A percentile compares a stretch with the other conserved stretches of the same genome.
Conservation (phyloP, 2,888 invertebrate species). For the Caenorhabditis afra region DNA sequence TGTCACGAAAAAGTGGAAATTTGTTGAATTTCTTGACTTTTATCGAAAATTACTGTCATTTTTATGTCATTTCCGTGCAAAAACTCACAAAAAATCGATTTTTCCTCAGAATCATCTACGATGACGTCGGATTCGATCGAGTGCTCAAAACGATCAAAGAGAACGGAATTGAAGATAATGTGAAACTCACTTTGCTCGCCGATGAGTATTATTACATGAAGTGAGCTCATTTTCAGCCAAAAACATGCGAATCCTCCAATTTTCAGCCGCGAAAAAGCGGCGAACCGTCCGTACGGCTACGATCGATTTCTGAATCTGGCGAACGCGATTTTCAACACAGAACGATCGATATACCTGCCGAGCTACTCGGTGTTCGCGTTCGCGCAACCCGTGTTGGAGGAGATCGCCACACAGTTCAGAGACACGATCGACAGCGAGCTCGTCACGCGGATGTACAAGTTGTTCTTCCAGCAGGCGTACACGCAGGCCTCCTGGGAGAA, state of each 20-base stretch:
- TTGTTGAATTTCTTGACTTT: no score
- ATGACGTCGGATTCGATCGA: slow-evolving; percentile 60
- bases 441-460: slow-evolving; percentile 48
- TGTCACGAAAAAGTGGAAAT: no score
- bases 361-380: slow-evolving; percentile 50
- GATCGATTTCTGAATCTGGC: slow-evolving; percentile 54
- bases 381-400: slow-evolving; percentile 44
- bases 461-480: slow-evolving; percentile 42
- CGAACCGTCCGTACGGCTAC: slow-evolving; percentile 29
- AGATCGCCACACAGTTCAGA: slow-evolving; percentile 27
- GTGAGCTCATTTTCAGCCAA: slow-evolving; percentile 13
- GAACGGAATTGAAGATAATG: slow-evolving; percentile 33
- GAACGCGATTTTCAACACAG: slow-evolving; percentile 48
- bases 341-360: slow-evolving; percentile 8
- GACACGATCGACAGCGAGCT: slow-evolving; percentile 43
- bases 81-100: no score
- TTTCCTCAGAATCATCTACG: slow-evolving; percentile 58
- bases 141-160: slow-evolving; percentile 46
- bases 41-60: no score
- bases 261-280: slow-evolving; percentile 47
- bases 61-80: no score
- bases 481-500: slow-evolving; percentile 34
- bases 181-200: slow-evolving; percentile 49
- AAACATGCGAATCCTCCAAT: not conserved
- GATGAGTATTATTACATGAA: slow-evolving; percentile 56